These are phyloP conservation scores for Gallinago undulata DNA, from an alignment of 2,113 vertebrate genomes.

Conservation along the genomic window DNA sequence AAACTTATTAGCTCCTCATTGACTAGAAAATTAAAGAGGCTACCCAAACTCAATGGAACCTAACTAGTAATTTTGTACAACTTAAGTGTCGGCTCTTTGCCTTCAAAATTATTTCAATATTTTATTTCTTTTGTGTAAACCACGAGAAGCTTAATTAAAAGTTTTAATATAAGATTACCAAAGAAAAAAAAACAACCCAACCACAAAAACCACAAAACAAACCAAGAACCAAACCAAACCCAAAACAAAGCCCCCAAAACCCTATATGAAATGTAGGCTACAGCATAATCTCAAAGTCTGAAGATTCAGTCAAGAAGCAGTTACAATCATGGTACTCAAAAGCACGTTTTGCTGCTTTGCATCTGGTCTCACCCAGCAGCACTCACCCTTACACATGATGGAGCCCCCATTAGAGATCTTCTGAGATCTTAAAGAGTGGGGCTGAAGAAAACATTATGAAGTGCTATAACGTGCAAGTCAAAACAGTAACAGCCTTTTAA, in stretches of 20 bases:
- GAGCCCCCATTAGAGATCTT: neutral
- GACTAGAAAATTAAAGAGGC: neutral
- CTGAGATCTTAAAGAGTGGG: neutral
- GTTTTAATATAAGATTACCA: neutral
- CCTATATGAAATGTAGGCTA: neutral
- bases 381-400: neutral
- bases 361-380: neutral
- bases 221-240: neutral
- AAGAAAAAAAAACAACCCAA: neutral
- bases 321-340: neutral
- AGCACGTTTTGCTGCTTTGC: neutral
- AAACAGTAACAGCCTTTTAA: neutral
- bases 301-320: neutral
- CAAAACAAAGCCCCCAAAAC: neutral
- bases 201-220: neutral
- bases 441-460: neutral
- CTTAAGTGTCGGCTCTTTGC: neutral
- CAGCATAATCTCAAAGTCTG: neutral
- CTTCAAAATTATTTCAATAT: neutral
- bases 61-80: neutral
- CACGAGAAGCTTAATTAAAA: neutral
- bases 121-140: neutral
- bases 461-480: neutral
- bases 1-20: neutral
- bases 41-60: neutral